Evolutionary conservation across 2,888 invertebrate genomes (phyloP).

Genomic region (Dynastes hyllus): DNA sequence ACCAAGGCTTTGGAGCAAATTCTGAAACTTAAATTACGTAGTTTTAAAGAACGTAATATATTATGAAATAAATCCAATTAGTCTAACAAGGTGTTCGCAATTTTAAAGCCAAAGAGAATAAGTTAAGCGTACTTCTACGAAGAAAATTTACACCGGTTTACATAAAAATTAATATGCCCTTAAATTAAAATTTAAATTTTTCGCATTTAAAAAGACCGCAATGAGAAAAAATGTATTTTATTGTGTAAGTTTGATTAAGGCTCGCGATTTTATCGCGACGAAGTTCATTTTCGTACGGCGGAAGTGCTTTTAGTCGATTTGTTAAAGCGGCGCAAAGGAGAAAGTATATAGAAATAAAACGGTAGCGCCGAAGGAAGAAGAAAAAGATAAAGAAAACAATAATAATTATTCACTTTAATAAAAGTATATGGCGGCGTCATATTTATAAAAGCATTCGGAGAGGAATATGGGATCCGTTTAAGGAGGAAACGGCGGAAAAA

Average conservation of each 20-base stretch:
- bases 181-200: slow-evolving; percentile 37
- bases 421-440: slow-evolving; percentile 39
- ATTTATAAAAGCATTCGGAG: slow-evolving; percentile 41
- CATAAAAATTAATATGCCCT: slow-evolving; percentile 5
- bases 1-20: no score
- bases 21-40: no score
- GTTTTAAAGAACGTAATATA: no score
- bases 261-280: slow-evolving; percentile 1
- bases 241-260: slow-evolving; percentile 29
- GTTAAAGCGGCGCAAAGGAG: not conserved
- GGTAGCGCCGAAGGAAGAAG: not conserved
- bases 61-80: no score
- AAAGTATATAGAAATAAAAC: not conserved
- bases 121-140: not conserved
- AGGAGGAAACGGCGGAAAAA: slow-evolving; percentile 35
- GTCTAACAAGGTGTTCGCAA: no score
- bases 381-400: slow-evolving; percentile 27
- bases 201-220: not conserved
- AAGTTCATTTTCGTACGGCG: not conserved
- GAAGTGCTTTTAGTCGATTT: not conserved
- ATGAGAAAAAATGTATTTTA: slow-evolving; percentile 12
- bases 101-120: no score
- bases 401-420: slow-evolving; percentile 50
- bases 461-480: slow-evolving; percentile 42
- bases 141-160: not conserved